These are phyloP conservation scores for rabbit (Oryctolagus cuniculus) DNA, from an alignment of 2,113 vertebrate genomes.

Conservation along the genomic window DNA sequence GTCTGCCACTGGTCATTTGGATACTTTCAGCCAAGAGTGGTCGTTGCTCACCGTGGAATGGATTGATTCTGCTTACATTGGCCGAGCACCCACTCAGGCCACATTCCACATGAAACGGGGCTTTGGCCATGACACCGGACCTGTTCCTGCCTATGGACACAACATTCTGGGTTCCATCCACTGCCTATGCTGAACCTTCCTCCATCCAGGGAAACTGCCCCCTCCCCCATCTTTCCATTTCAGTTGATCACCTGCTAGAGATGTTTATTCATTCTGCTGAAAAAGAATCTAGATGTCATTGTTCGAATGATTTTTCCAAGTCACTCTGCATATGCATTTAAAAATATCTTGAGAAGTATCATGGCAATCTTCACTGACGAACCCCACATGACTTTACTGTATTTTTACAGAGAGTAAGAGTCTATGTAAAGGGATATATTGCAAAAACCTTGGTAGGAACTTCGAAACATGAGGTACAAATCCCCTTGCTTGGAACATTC, in stretches of 20 bases:
- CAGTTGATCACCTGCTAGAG: neutral
- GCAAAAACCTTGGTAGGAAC: neutral
- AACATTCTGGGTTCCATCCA: neutral
- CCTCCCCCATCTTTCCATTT: neutral
- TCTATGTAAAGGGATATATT: neutral
- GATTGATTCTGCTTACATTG: neutral
- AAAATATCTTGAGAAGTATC: neutral
- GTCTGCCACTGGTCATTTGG: no score
- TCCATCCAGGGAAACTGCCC: neutral
- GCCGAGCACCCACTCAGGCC: neutral
- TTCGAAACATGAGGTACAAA: neutral
- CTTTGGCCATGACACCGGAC: neutral
- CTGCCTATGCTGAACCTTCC: neutral
- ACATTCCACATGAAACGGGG: neutral
- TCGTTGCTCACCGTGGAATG: no score
- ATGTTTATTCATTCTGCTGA: conserved; percentile 17
- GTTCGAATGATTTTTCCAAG: conserved; percentile 36
- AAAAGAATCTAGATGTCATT: neutral
- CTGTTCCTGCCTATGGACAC: neutral
- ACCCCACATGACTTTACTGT: neutral
- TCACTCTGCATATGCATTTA: neutral
- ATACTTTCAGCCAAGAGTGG: no score
- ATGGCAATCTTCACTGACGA: neutral
- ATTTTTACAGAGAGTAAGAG: neutral
- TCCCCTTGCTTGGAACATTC: neutral